Evolutionary conservation across 2,113 vertebrate species (phyloP), one percentile per base, ranked within the genome.

Genomic region (Tenrec ecaudatus): DNA sequence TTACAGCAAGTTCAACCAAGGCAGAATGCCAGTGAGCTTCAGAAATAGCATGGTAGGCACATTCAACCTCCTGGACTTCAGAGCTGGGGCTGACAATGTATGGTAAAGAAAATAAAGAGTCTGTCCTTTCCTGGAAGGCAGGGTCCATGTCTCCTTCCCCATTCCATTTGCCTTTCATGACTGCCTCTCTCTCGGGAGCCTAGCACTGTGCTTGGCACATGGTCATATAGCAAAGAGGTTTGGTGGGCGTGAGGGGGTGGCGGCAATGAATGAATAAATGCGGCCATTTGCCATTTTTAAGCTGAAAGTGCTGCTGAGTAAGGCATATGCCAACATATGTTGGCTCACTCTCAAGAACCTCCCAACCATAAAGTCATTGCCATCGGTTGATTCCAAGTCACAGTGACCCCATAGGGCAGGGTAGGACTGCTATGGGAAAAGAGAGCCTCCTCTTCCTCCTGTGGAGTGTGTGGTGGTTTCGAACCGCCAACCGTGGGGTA

Each of bases 251-350:
- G 60, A 4, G 36, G 22, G 80, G 22, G 58, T 31, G 27, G 19
- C 4, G 29, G 76, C 12, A 4, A 23, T 53, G 47, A 53, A 53
- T 53, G 47, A 85, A 6, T 14, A 11, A 3, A 6, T 3, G 62
- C 20, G 3, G 1, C 47, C 58, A 64, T 80, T 29, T 53, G 62
- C 40, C 2, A 10, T n/a, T 14, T 69, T 33, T 2, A 3, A 17
- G 73, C 27, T 29, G 27, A 20, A 25, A 36, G 20, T 7, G 7
- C n/a, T 33, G 58, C 62, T 62, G 75, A 43, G 33, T 23, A 10
- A 25, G 17, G 6, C 73, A 2, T 12, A 25, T 0, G 73, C 40
- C 23, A 11, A 3, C 31, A 1, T 29, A 6, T 1, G 12, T 19
- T 19, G 76, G 6, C 47, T 53, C 47, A 53, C 47, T 12, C 47